phyloP scores from a whole-genome alignment of 2,797 vertebrate genomes.

The Hypotaenidia okinawae region DNA sequence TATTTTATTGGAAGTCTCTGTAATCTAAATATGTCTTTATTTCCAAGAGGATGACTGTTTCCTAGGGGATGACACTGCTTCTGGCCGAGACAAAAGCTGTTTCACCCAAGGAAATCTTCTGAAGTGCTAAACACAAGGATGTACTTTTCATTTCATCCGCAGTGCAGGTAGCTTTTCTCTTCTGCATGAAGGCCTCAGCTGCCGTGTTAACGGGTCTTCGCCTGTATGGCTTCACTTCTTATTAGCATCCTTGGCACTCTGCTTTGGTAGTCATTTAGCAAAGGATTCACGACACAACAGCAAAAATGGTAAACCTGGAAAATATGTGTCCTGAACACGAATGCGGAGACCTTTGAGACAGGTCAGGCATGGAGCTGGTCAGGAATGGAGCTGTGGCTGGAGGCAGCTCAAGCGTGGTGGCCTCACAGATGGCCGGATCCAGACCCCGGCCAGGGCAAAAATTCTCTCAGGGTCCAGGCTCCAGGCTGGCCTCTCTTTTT shows the following conservation, averaged over 20 bases:
- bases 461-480: accelerated
- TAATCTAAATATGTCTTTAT: conserved; percentile 68
- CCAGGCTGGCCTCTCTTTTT: not conserved
- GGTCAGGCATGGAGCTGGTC: not conserved
- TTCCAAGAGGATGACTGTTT: conserved; percentile 59
- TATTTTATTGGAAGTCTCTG: not conserved
- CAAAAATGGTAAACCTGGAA: not conserved
- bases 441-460: not conserved
- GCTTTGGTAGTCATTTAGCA: not conserved
- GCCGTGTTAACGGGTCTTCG: not conserved
- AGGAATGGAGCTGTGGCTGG: not conserved
- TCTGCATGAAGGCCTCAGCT: not conserved
- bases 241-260: not conserved
- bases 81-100: conserved; percentile 55
- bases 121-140: conserved; percentile 49
- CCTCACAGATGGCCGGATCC: not conserved
- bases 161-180: not conserved
- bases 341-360: not conserved
- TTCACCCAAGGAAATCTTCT: conserved; percentile 49
- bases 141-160: conserved; percentile 44
- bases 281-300: not conserved
- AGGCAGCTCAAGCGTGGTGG: not conserved
- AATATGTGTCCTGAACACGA: accelerated
- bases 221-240: not conserved
- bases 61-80: conserved; percentile 66